Conservation (phyloP, 2,797 vertebrate genomes). For the Dipus sagitta region DNA sequence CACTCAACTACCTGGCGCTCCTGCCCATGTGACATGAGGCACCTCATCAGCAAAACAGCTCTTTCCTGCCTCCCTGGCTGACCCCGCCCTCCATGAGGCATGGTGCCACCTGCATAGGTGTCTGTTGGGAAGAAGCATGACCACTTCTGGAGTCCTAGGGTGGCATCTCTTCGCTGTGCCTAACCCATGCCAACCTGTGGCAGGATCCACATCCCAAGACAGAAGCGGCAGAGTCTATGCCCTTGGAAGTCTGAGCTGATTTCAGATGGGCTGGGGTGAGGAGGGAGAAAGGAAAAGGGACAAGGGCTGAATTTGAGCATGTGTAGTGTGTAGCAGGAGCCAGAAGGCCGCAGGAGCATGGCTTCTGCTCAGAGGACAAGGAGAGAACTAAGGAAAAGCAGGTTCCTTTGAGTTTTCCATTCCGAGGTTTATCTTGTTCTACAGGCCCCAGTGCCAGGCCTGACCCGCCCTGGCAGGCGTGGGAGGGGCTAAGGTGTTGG, state of each 20-base stretch:
- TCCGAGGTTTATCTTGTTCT: slow-evolving; percentile 15
- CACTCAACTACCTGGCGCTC: slow-evolving; percentile 64
- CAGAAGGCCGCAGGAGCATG: neutral
- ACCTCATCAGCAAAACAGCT: slow-evolving; percentile 75
- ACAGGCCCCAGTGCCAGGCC: slow-evolving; percentile 52
- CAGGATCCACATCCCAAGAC: neutral
- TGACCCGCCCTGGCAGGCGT: slow-evolving; percentile 46
- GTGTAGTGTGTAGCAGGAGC: neutral
- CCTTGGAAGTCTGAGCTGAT: neutral
- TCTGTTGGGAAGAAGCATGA: neutral
- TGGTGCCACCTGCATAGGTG: slow-evolving; percentile 50
- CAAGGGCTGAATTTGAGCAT: neutral
- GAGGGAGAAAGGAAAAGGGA: neutral
- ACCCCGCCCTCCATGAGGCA: slow-evolving; percentile 66
- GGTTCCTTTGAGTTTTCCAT: neutral
- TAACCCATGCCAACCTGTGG: neutral
- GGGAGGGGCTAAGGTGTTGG: slow-evolving; percentile 69
- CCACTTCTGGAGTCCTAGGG: slow-evolving; percentile 49
- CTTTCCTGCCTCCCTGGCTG: slow-evolving; percentile 68
- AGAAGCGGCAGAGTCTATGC: neutral
- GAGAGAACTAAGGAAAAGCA: neutral
- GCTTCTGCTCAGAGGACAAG: neutral
- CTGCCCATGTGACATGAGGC: slow-evolving; percentile 63
- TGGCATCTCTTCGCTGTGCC: neutral
- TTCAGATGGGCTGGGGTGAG: neutral